phyloP scores from a whole-genome alignment of 1,140 invertebrate species.

The Pogonomyrmex californicus region DNA sequence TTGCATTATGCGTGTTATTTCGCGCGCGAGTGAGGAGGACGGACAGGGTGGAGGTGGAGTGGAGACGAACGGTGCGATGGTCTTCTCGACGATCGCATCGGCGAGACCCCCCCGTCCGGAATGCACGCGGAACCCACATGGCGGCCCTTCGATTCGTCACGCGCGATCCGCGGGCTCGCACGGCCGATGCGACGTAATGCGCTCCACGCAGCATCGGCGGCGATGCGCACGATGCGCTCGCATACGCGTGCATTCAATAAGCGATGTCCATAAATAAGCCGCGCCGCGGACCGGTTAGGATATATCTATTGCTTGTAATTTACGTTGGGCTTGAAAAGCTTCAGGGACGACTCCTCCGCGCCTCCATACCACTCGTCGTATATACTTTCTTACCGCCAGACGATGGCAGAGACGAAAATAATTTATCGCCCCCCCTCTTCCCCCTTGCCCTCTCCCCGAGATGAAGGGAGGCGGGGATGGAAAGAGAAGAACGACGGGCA shows the following conservation, averaged over 20 bases:
- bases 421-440: conserved; percentile 52
- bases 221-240: conserved; percentile 31
- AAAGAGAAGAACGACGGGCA: conserved; percentile 7
- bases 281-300: conserved; percentile 76
- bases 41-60: neutral
- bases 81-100: neutral
- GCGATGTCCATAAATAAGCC: conserved; percentile 78
- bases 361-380: conserved; percentile 44
- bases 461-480: neutral
- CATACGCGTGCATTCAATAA: conserved; percentile 78
- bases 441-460: neutral
- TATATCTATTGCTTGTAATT: conserved; percentile 78
- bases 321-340: conserved; percentile 76
- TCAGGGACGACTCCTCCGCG: conserved; percentile 43
- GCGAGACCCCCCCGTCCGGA: neutral
- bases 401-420: conserved; percentile 68
- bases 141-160: conserved; percentile 42
- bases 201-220: conserved; percentile 1
- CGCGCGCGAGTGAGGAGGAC: neutral
- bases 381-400: conserved; percentile 63
- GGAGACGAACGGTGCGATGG: neutral
- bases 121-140: conserved; percentile 36
- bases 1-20: neutral
- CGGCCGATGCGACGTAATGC: conserved; percentile 48
- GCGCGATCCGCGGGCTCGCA: conserved; percentile 50